Evolutionary conservation across 2,113 vertebrate species (phyloP).

Genomic region (Nyctibius bracteatus): DNA sequence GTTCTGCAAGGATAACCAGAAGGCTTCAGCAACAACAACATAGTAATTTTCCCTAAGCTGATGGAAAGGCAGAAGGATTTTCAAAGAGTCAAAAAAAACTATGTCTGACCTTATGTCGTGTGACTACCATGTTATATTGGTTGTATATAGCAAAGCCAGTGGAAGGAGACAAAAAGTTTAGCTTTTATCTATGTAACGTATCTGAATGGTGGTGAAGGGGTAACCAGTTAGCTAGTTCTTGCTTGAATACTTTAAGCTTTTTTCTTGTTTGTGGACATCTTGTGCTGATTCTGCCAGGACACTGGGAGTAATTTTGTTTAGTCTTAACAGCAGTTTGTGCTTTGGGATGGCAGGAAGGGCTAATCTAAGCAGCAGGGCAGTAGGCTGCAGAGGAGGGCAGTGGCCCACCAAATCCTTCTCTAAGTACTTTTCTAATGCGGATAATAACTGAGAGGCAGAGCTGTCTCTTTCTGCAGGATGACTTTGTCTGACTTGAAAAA

Average conservation of each 20-base stretch:
- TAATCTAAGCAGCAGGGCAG: background rate
- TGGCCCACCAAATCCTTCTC: background rate
- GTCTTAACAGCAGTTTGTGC: background rate
- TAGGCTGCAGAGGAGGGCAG: background rate
- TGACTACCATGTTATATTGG: background rate
- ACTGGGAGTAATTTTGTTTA: background rate
- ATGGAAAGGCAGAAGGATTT: background rate
- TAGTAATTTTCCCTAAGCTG: background rate
- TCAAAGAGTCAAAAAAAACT: background rate
- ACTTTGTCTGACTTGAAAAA: background rate
- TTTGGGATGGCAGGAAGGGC: background rate
- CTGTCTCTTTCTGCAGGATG: background rate
- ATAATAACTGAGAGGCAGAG: background rate
- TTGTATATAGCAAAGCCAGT: background rate
- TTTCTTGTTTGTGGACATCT: background rate
- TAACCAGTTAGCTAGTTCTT: background rate
- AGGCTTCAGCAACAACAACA: background rate
- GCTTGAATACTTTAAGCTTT: background rate
- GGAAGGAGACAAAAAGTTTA: background rate
- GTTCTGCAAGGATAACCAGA: background rate
- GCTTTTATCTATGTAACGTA: background rate
- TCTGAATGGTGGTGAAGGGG: background rate
- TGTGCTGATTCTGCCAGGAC: background rate
- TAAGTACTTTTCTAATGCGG: background rate
- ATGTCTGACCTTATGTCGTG: accelerated